Evolutionary conservation across 2,113 vertebrate genomes (phyloP), one percentile per base, ranked within the genome.

Genomic region (Paratilapia polleni): DNA sequence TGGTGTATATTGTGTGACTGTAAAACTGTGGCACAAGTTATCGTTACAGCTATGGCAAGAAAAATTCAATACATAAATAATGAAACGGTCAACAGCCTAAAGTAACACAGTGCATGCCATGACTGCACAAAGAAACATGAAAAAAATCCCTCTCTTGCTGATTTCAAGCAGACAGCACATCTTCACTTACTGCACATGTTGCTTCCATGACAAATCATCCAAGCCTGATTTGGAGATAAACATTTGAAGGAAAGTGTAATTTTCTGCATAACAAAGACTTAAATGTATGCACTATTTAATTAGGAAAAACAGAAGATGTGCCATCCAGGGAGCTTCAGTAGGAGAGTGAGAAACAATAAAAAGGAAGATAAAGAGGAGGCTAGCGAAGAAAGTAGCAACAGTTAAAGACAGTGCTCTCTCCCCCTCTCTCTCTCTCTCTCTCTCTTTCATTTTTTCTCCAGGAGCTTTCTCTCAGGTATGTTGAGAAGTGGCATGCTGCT

Each of bases 381-480:
- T 83, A 84, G 75, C 83, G 83, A 79, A 64, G 77, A 70, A 74
- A 86, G 83, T 57, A 88, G 87, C 89, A 92, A 85, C 83, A 89
- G 84, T 94, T 91, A 83, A 80, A 93, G 80, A 89, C 76, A 60
- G 56, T 56, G 57, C 78, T 87, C 75, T 85, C 52, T 85, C 17
- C 70, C n/a, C 59, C 70, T 81, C 47, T 70, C 43, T 78, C 52
- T 85, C 17, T 75, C n/a, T 61, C 70, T 81, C 47, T 70, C 43
- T 78, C 24, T 81, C 38, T 78, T 15, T 22, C 34, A 3, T 19
- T 52, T 68, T 79, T 66, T 86, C 81, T 64, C 78, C 85, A 90
- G 87, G 89, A 93, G 93, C 94, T 94, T 91, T 79, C 93, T 94
- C 91, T 89, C 95, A 96, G 96, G 95, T 96, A 95, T 62, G 87